These are phyloP conservation scores for Adelosebastes latens DNA, from an alignment of 2,797 vertebrate genomes.

Conservation along the genomic window DNA sequence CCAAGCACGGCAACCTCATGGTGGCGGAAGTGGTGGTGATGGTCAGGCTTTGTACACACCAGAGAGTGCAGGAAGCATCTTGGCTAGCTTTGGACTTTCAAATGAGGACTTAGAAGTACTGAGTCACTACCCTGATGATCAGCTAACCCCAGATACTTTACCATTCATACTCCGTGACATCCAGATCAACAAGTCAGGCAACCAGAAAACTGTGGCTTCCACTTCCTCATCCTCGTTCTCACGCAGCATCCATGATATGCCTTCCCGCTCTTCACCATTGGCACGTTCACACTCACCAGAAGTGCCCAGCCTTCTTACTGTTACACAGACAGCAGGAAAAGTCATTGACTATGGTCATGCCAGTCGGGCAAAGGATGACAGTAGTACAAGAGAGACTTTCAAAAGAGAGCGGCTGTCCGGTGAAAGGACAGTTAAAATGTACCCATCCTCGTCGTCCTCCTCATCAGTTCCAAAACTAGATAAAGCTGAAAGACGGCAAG, in stretches of 20 bases:
- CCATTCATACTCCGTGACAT: constrained; percentile 92
- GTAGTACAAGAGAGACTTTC: constrained; percentile 76
- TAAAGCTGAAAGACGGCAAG: constrained; percentile 55
- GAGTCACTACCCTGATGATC: constrained; percentile 93
- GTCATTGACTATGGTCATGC: constrained; percentile 92
- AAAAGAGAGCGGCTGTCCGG: constrained; percentile 69
- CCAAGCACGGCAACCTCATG: constrained; percentile 32
- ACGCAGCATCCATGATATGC: constrained; percentile 19
- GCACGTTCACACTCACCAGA: constrained; percentile 49
- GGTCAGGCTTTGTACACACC: constrained; percentile 86
- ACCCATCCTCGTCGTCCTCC: constrained; percentile 6
- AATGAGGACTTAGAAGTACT: constrained; percentile 94
- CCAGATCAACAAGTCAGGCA: constrained; percentile 87
- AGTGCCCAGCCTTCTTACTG: constrained; percentile 74
- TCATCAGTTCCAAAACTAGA: constrained; percentile 52
- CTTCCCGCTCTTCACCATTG: constrained; percentile 17
- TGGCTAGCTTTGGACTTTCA: constrained; percentile 93
- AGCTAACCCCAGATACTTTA: constrained; percentile 92
- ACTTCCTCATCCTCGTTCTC: constrained; percentile 44
- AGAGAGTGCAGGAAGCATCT: constrained; percentile 91
- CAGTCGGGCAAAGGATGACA: constrained; percentile 81
- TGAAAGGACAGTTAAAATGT: constrained; percentile 72
- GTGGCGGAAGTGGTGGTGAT: constrained; percentile 45
- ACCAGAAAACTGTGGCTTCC: constrained; percentile 39
- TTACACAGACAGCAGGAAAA: constrained; percentile 80